These are phyloP conservation scores for Sitophilus oryzae DNA, from an alignment of 1,140 invertebrate genomes.

Conservation along the genomic window DNA sequence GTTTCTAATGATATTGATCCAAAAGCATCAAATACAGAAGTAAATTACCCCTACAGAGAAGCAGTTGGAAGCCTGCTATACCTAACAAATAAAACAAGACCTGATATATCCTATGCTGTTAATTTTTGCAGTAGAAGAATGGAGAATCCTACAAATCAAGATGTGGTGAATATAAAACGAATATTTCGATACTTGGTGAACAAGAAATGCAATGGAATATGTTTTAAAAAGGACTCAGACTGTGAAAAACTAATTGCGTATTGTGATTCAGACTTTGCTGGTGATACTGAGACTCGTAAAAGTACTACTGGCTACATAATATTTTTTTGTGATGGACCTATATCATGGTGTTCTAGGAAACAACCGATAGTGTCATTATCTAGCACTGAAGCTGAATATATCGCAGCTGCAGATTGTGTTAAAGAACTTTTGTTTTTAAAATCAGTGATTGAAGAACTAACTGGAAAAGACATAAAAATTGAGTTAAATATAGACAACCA, in stretches of 20 bases:
- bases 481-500: conserved; percentile 28
- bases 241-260: no score
- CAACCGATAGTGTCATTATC: conserved; percentile 28
- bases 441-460: conserved; percentile 7
- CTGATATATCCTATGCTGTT: conserved; percentile 42
- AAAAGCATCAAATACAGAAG: no score
- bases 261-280: conserved; percentile 18
- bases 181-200: conserved; percentile 13
- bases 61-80: conserved; percentile 42
- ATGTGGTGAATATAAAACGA: conserved; percentile 13
- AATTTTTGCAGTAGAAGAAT: conserved; percentile 7
- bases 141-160: not conserved
- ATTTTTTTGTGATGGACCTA: conserved; percentile 8
- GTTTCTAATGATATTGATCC: no score
- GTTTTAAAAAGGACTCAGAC: no score
- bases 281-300: conserved; percentile 41
- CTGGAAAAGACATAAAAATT: conserved; percentile 2
- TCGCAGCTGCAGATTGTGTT: conserved; percentile 26
- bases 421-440: conserved; percentile 30
- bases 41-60: no score
- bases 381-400: conserved; percentile 36
- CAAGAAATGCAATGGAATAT: no score
- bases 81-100: conserved; percentile 36
- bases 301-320: conserved; percentile 17
- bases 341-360: conserved; percentile 29